phyloP scores from a whole-genome alignment of 1,140 invertebrate species.

The Aphis gossypii region DNA sequence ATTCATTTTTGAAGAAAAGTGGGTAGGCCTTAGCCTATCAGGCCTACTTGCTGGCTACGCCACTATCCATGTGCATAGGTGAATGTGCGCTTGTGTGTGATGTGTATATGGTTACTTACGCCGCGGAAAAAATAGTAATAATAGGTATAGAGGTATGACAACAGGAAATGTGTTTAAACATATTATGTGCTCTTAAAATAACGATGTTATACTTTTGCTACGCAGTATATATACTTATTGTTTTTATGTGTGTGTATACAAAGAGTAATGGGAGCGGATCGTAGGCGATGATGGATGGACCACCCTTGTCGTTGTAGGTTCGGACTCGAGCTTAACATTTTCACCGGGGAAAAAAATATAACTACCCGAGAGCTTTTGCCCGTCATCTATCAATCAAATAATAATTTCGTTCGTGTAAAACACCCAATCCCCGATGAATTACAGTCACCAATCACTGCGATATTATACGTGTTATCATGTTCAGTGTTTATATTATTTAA shows the following conservation, averaged over 20 bases:
- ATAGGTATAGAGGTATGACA: neutral
- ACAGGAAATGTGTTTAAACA: conserved; percentile 19
- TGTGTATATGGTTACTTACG: neutral
- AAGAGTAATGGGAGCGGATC: neutral
- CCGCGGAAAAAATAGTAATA: neutral
- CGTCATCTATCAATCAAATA: conserved; percentile 14
- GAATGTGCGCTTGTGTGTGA: too few relatives aligned
- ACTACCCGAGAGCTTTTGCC: neutral
- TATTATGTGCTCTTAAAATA: neutral
- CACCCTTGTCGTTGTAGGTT: neutral
- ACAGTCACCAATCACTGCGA: neutral
- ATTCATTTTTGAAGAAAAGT: too few relatives aligned
- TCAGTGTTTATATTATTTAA: neutral
- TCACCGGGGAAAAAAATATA: neutral
- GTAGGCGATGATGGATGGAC: conserved; percentile 14
- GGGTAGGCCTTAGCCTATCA: too few relatives aligned
- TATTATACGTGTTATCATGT: neutral
- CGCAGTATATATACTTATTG: neutral
- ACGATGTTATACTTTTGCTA: neutral
- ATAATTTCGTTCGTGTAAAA: neutral
- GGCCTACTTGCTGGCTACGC: too few relatives aligned
- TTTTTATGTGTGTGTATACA: neutral
- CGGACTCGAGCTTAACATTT: neutral
- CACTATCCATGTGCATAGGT: too few relatives aligned
- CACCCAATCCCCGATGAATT: neutral